These are phyloP conservation scores for Arenaria interpres DNA, from an alignment of 2,113 vertebrate species.

Conservation along the genomic window DNA sequence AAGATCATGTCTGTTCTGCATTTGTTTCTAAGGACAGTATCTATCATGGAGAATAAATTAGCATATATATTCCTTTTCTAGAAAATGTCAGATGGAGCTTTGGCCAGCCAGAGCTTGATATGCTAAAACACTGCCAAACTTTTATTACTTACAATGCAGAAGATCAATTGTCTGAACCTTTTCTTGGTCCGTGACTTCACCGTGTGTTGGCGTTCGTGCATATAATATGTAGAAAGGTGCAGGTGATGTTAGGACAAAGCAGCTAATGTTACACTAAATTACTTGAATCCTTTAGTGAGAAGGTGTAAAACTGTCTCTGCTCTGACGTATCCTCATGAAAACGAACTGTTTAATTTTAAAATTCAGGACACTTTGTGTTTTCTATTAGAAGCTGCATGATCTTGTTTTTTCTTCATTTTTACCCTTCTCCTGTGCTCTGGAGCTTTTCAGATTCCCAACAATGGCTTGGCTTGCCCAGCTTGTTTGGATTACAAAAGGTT, in stretches of 20 bases:
- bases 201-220: not conserved
- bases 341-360: slow-evolving; percentile 6
- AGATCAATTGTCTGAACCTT: not conserved
- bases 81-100: not conserved
- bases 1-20: not conserved
- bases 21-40: slow-evolving; percentile 32
- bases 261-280: not conserved
- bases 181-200: not conserved
- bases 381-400: not conserved
- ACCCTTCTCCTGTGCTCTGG: not conserved
- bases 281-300: not conserved
- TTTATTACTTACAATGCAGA: not conserved
- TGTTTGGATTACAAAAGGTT: slow-evolving; percentile 67
- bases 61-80: slow-evolving; percentile 29
- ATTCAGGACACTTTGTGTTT: slow-evolving; percentile 13
- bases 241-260: not conserved
- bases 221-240: not conserved
- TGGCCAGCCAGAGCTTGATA: not conserved
- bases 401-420: not conserved
- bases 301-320: not conserved
- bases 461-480: slow-evolving; percentile 65
- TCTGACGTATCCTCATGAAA: not conserved
- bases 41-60: slow-evolving; percentile 29
- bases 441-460: slow-evolving; percentile 54
- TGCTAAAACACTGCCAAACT: not conserved